phyloP scores from a whole-genome alignment of 35 echinoderm and acorn worm species.

The Nesometra sesokonis region DNA sequence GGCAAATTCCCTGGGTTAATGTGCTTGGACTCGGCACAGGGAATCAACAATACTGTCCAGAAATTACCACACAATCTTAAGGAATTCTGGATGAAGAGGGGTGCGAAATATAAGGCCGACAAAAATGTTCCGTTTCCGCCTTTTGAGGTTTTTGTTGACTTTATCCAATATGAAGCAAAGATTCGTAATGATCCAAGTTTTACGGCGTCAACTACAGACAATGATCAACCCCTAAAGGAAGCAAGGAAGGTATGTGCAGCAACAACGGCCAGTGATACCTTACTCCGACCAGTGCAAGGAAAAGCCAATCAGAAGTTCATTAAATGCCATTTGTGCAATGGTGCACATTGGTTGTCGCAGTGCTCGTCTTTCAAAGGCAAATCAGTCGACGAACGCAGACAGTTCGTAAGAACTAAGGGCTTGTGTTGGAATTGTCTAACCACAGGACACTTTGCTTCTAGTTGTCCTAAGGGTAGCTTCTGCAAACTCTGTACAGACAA shows the following conservation, averaged over 20 bases:
- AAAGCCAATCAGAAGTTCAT: no score
- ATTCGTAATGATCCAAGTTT: slow-evolving; percentile 27
- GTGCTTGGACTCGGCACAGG: no score
- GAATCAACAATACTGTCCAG: slow-evolving; percentile 24
- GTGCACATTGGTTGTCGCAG: no score
- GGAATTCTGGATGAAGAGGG: slow-evolving; percentile 19
- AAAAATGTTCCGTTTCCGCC: slow-evolving; percentile 20
- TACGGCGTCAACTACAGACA: background rate
- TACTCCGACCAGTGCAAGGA: no score
- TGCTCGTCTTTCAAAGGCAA: no score
- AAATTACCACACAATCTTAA: slow-evolving; percentile 35
- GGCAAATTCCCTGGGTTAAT: no score
- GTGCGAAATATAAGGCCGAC: slow-evolving; percentile 26
- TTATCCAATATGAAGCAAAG: slow-evolving; percentile 20
- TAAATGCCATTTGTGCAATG: no score
- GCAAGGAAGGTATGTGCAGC: no score
- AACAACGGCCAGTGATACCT: no score
- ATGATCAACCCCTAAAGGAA: background rate
- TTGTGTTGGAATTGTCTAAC: slow-evolving; percentile 35
- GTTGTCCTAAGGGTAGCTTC: slow-evolving; percentile 7
- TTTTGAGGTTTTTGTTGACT: slow-evolving; percentile 31
- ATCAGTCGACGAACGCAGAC: no score
- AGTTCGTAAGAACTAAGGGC: slow-evolving; percentile 12
- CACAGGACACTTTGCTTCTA: slow-evolving; percentile 16
- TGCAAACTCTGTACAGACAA: slow-evolving; percentile 26